Evolutionary conservation across 92 coral and sea anemone genomes (phyloP).

Genomic region (Anthopleura xanthogrammica): DNA sequence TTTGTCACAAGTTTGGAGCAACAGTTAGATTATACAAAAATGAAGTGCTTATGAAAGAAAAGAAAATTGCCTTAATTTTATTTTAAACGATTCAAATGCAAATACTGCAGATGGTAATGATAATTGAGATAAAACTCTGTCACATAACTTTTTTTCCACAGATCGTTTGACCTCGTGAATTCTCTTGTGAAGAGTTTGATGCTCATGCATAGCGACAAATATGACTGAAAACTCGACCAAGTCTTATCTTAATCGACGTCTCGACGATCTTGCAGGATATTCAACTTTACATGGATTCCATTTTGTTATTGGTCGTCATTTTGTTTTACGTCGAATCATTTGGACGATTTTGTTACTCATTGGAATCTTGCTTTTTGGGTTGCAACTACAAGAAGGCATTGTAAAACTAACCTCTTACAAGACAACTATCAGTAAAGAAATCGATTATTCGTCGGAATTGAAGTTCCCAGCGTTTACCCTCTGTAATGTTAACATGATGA

Average conservation of each 20-base stretch:
- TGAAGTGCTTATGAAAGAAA: no score
- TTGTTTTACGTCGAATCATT: constrained; percentile 31
- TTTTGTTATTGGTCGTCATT: constrained; percentile 27
- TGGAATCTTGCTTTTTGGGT: constrained; percentile 13
- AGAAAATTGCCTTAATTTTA: no score
- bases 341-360: constrained; percentile 26
- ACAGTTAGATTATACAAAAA: no score
- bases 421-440: constrained; percentile 22
- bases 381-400: neutral
- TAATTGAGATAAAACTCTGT: neutral
- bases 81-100: neutral
- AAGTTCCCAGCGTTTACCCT: constrained; percentile 50
- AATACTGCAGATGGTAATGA: neutral
- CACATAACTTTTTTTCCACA: no score
- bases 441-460: constrained; percentile 6
- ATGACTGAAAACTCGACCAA: neutral
- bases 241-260: neutral
- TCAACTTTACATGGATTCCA: constrained; percentile 58
- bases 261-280: constrained; percentile 32
- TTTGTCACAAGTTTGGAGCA: no score
- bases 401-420: constrained; percentile 14
- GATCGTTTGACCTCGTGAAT: neutral
- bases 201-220: neutral
- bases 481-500: constrained; percentile 54
- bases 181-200: neutral